Conservation (phyloP, 1,140 invertebrate species). For the Microvelia longipes region DNA sequence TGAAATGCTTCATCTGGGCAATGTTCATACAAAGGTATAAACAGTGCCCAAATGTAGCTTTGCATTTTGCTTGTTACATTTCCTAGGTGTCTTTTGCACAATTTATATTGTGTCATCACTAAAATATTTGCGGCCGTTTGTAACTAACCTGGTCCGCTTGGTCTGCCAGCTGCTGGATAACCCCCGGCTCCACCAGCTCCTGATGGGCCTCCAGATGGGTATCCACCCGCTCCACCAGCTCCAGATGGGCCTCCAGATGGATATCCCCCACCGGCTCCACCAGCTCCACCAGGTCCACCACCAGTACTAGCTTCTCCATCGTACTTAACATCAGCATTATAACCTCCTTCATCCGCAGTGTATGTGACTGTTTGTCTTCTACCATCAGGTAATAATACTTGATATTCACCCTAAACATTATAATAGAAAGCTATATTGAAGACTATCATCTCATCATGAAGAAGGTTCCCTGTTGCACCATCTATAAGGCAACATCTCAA, state of each 20-base stretch:
- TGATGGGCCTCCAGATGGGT: slow-evolving; percentile 5
- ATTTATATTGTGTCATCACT: no score
- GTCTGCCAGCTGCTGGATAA: background rate
- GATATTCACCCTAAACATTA: slow-evolving; percentile 43
- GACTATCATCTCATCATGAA: no score
- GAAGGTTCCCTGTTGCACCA: no score
- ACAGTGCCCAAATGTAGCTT: no score
- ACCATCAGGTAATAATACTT: slow-evolving; percentile 56
- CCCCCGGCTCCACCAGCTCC: background rate
- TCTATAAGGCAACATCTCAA: no score
- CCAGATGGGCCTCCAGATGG: slow-evolving; percentile 5
- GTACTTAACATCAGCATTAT: slow-evolving; percentile 32
- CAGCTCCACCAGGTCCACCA: slow-evolving; percentile 1
- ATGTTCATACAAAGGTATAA: no score
- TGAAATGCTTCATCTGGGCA: no score
- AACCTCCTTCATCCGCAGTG: slow-evolving; percentile 32
- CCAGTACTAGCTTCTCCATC: slow-evolving; percentile 26
- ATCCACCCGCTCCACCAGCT: background rate
- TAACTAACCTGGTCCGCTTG: background rate
- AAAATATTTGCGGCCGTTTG: no score
- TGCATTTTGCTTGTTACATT: no score
- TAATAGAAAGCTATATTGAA: background rate
- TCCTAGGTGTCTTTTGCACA: no score
- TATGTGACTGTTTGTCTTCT: slow-evolving; percentile 37
- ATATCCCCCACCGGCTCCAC: slow-evolving; percentile 6